Conservation (phyloP, 2,888 invertebrate species). For the Thera britannica region DNA sequence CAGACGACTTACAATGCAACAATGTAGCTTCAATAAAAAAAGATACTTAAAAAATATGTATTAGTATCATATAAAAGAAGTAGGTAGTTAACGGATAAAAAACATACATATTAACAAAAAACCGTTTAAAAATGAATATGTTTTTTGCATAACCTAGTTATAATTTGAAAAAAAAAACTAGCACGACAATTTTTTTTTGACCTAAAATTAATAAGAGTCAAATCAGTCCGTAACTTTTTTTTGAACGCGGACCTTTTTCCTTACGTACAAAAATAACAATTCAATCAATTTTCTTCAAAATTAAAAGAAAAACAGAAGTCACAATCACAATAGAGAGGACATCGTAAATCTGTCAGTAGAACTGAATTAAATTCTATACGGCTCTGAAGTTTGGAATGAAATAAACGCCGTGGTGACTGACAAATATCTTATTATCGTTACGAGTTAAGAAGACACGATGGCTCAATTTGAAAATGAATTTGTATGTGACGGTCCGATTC, state of each 20-base stretch:
- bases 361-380: slow-evolving; percentile 65
- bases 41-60: no score
- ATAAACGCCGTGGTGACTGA: slow-evolving; percentile 64
- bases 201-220: no score
- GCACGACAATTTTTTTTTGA: no score
- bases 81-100: no score
- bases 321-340: slow-evolving; percentile 65
- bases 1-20: no score
- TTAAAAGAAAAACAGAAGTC: slow-evolving; percentile 55
- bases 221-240: not conserved
- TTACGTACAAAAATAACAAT: slow-evolving; percentile 20
- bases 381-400: slow-evolving; percentile 57
- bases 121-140: no score
- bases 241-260: not conserved
- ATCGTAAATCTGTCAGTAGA: slow-evolving; percentile 69
- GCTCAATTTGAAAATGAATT: slow-evolving; percentile 35
- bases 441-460: slow-evolving; percentile 50
- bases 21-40: no score
- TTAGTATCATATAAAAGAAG: no score
- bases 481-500: slow-evolving; percentile 11
- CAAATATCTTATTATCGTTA: slow-evolving; percentile 60
- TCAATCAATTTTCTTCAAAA: slow-evolving; percentile 46
- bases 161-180: no score
- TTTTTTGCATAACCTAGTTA: no score
- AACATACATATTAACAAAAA: no score